Evolutionary conservation across 2,113 vertebrate genomes (phyloP).

Genomic region (Merops nubicus): DNA sequence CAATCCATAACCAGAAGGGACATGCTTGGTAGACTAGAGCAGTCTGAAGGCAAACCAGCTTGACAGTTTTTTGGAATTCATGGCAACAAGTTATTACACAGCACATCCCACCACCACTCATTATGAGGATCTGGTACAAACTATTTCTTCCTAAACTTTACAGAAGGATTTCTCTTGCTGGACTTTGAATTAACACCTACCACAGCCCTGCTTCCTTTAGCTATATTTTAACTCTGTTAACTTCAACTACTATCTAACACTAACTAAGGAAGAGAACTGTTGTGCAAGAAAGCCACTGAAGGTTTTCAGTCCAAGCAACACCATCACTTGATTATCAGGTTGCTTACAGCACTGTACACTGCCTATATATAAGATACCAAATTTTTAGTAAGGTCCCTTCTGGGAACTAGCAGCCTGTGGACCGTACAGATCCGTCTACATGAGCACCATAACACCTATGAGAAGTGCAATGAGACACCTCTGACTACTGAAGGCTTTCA

Average conservation of each 20-base stretch:
- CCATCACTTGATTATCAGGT: accelerated
- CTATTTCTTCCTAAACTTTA: not conserved
- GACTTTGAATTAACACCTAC: not conserved
- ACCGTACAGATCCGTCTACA: not conserved
- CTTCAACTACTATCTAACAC: not conserved
- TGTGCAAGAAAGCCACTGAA: not conserved
- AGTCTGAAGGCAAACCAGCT: not conserved
- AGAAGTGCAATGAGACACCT: not conserved
- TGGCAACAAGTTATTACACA: not conserved
- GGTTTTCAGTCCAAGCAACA: not conserved
- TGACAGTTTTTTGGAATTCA: not conserved
- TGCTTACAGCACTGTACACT: not conserved
- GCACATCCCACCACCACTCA: not conserved
- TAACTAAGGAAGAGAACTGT: not conserved
- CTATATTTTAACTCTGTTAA: not conserved
- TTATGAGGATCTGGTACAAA: not conserved
- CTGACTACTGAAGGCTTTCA: not conserved
- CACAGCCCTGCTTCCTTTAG: not conserved
- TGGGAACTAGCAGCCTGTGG: not conserved
- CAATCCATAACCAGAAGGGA: not conserved
- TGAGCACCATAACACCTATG: not conserved
- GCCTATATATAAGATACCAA: not conserved
- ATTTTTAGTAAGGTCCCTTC: not conserved
- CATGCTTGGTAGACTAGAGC: not conserved
- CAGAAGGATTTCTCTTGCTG: not conserved